Conservation (phyloP, 2,113 vertebrate species). For the Sula dactylatra region DNA sequence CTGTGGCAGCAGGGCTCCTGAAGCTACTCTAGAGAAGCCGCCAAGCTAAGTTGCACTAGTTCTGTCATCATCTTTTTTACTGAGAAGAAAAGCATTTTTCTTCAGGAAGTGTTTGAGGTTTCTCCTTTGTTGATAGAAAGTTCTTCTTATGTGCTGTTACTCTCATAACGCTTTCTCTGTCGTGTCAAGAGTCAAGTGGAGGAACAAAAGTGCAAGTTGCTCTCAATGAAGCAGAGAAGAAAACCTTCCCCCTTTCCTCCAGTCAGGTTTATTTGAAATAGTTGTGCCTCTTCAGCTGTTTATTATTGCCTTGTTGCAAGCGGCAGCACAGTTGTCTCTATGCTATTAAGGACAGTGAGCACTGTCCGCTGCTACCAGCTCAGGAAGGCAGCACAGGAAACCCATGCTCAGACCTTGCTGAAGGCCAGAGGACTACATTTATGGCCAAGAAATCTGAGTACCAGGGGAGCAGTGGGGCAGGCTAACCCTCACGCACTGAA, state of each 20-base stretch:
- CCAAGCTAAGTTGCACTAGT: neutral
- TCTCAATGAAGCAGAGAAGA: neutral
- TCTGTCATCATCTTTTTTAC: constrained; percentile 44
- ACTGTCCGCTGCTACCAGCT: neutral
- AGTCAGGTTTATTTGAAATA: neutral
- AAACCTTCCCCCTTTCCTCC: neutral
- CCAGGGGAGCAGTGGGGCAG: neutral
- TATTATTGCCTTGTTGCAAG: neutral
- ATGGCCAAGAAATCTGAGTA: neutral
- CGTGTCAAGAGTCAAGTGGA: neutral
- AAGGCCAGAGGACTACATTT: neutral
- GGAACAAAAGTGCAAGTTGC: neutral
- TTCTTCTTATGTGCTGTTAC: neutral
- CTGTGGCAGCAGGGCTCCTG: neutral
- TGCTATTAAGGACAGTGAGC: neutral
- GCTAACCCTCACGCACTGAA: neutral
- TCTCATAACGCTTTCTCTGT: neutral
- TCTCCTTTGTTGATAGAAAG: neutral
- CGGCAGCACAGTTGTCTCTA: accelerated
- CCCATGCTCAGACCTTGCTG: neutral
- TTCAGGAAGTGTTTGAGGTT: constrained; percentile 39
- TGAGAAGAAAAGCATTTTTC: constrained; percentile 20
- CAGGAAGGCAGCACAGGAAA: neutral
- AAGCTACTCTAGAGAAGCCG: neutral
- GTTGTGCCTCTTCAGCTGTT: neutral